phyloP scores from a whole-genome alignment of 1,140 invertebrate genomes.

The Drosophila bocki region DNA sequence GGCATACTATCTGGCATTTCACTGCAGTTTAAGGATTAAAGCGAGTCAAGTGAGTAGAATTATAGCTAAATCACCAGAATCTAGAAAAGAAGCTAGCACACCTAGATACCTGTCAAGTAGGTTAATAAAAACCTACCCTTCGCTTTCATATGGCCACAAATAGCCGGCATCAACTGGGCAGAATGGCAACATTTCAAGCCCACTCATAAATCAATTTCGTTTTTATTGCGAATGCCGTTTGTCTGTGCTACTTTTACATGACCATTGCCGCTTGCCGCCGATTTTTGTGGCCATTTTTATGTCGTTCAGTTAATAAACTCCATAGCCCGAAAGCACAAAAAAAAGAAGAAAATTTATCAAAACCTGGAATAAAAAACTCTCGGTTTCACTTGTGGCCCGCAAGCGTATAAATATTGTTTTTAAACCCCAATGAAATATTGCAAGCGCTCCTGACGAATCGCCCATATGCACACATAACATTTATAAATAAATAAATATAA shows the following conservation, averaged over 20 bases:
- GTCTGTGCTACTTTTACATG: constrained; percentile 65
- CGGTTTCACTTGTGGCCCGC: constrained; percentile 36
- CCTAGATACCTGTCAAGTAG: constrained; percentile 25
- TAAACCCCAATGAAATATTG: constrained; percentile 75
- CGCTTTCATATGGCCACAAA: constrained; percentile 65
- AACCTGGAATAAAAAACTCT: constrained; percentile 27
- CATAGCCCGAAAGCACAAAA: constrained; percentile 26
- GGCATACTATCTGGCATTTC: neutral
- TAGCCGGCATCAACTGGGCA: constrained; percentile 58
- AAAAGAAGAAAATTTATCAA: constrained; percentile 12
- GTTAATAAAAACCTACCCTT: constrained; percentile 55
- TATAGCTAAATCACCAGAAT: constrained; percentile 2
- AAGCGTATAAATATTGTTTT: constrained; percentile 76
- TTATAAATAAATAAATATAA: constrained; percentile 74
- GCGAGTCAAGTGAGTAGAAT: too few species aligned
- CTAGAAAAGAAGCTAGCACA: constrained; percentile 1
- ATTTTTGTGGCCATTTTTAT: constrained; percentile 58
- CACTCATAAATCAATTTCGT: constrained; percentile 74
- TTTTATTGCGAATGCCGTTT: constrained; percentile 73
- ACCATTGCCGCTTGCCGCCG: constrained; percentile 52
- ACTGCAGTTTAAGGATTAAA: too few species aligned
- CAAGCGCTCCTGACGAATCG: constrained; percentile 60
- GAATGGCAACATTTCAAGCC: constrained; percentile 47
- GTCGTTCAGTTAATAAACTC: constrained; percentile 73
- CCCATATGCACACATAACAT: constrained; percentile 46